Conservation (phyloP, 2,113 vertebrate species). For the Pelodiscus sinensis region DNA sequence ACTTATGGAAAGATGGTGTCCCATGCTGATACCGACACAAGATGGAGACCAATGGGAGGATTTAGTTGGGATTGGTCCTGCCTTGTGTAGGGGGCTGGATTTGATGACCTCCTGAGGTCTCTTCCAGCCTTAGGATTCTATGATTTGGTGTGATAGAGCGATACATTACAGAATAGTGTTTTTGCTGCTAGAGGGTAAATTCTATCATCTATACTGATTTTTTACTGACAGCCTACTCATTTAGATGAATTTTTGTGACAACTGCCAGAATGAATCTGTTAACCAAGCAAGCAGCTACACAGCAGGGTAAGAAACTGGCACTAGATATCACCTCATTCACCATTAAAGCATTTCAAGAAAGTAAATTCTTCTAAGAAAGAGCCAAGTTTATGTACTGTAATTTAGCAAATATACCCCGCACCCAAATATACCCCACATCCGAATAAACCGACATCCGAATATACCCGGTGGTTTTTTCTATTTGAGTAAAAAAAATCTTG, state of each 20-base stretch:
- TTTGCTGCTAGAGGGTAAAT: neutral
- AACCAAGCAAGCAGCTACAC: neutral
- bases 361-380: constrained; percentile 42
- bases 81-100: too few relatives aligned
- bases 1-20: neutral
- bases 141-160: neutral
- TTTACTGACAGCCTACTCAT: neutral
- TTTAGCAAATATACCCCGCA: too few relatives aligned
- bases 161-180: neutral
- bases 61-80: neutral
- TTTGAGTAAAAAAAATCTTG: too few relatives aligned
- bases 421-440: too few relatives aligned
- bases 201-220: neutral
- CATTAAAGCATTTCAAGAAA: constrained; percentile 14
- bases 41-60: accelerated
- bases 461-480: too few relatives aligned
- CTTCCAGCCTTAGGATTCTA: too few relatives aligned
- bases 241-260: neutral
- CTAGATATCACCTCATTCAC: constrained; percentile 24
- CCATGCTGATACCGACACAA: neutral
- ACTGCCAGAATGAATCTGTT: neutral
- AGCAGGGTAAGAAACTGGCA: constrained; percentile 44
- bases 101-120: too few relatives aligned
- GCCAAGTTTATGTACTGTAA: neutral
- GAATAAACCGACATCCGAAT: too few relatives aligned